A percentile compares a stretch with the other conserved stretches of the same genome.
Conservation (phyloP, 2,888 invertebrate species). For the Ditula angustiorana region DNA sequence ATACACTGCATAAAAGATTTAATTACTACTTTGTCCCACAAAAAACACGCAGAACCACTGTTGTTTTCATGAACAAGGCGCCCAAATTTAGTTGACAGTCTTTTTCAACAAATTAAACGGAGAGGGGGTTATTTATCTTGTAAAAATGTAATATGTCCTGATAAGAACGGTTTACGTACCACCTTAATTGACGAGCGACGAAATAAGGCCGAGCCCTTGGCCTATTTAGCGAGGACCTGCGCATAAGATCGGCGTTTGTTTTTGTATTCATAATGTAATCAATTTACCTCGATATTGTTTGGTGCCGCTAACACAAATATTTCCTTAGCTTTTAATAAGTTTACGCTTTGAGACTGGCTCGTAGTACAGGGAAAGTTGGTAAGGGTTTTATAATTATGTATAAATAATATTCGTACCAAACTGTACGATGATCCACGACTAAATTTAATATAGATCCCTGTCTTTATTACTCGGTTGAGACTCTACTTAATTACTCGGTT, state of each 20-base stretch:
- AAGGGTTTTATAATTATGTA: too few species aligned
- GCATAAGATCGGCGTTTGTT: constrained; percentile 7
- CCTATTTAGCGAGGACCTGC: constrained; percentile 22
- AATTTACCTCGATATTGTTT: constrained; percentile 12
- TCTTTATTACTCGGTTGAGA: too few species aligned
- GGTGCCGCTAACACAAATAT: background rate
- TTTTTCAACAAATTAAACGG: background rate
- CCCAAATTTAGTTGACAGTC: background rate
- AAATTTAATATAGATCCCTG: too few species aligned
- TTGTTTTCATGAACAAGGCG: background rate
- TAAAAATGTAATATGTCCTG: constrained; percentile 4
- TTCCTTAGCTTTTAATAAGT: background rate
- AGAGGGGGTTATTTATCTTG: background rate
- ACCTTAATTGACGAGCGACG: constrained; percentile 12
- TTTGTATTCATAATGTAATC: constrained; percentile 15
- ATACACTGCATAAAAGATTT: background rate
- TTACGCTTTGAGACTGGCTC: too few species aligned
- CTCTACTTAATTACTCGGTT: too few species aligned
- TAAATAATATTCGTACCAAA: too few species aligned
- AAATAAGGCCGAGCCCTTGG: constrained; percentile 30
- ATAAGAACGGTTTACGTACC: constrained; percentile 12
- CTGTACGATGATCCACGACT: too few species aligned
- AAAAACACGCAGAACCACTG: background rate
- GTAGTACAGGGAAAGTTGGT: too few species aligned
- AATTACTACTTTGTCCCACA: background rate